phyloP scores from a whole-genome alignment of 2,113 vertebrate species.

The Mobula hypostoma region DNA sequence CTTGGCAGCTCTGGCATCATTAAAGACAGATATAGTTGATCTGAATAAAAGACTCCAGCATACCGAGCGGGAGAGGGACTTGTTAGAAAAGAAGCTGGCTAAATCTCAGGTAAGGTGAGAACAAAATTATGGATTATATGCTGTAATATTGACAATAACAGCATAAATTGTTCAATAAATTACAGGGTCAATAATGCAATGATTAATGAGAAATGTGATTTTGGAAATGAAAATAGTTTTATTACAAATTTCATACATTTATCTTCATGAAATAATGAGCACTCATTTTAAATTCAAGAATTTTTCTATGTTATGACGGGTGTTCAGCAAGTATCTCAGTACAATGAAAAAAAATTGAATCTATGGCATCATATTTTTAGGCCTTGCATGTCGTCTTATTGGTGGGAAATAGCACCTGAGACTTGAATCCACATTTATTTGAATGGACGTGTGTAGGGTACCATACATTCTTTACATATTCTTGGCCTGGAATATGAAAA shows the following conservation, averaged over 20 bases:
- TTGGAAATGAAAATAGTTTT: not conserved
- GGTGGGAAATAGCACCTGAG: not conserved
- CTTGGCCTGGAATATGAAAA: not conserved
- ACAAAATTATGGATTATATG: not conserved
- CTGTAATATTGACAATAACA: not conserved
- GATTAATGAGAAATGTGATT: not conserved
- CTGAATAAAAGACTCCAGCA: conserved; percentile 76
- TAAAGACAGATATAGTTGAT: conserved; percentile 74
- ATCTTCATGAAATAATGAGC: not conserved
- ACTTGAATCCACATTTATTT: not conserved
- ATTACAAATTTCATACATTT: not conserved
- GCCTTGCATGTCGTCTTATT: not conserved
- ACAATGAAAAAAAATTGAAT: not conserved
- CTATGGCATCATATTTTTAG: not conserved
- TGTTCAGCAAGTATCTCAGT: not conserved
- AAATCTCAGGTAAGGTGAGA: conserved; percentile 68
- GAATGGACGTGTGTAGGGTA: not conserved
- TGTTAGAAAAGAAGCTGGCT: conserved; percentile 73
- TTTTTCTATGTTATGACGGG: not conserved
- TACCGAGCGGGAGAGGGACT: conserved; percentile 69
- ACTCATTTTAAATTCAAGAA: not conserved
- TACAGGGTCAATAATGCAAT: not conserved
- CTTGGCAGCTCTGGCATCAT: conserved; percentile 73
- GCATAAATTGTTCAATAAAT: not conserved
- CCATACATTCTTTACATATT: not conserved